Percentiles rank a stretch among this genome's conserved stretches.
Evolutionary conservation across 2,113 vertebrate species (phyloP).

Genomic region (Psittacula cyanocephala): DNA sequence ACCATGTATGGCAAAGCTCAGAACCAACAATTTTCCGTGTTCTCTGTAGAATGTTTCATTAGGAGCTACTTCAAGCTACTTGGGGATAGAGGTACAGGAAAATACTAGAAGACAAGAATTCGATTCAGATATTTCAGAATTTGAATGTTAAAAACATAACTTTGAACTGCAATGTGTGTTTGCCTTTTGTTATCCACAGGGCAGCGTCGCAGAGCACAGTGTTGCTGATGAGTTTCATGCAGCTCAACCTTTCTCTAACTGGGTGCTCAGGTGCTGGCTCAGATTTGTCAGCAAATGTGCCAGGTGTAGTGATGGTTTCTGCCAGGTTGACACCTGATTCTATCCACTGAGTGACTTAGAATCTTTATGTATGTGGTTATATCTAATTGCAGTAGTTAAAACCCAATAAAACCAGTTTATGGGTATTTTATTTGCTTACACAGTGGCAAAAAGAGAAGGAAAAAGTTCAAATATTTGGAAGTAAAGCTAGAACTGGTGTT

Average conservation of each 20-base stretch:
- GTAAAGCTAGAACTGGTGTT: not conserved
- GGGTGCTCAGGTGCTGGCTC: not conserved
- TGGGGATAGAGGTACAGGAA: not conserved
- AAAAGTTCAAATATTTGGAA: not conserved
- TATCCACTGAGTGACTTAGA: not conserved
- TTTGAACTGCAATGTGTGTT: not conserved
- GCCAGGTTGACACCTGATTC: not conserved
- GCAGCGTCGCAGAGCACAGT: not conserved
- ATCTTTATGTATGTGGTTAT: not conserved
- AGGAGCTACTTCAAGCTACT: not conserved
- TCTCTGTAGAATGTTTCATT: not conserved
- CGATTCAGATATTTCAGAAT: not conserved
- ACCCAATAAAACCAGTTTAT: not conserved
- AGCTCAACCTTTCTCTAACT: not conserved
- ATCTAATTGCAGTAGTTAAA: not conserved
- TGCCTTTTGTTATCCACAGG: not conserved
- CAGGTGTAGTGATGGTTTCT: fast-evolving
- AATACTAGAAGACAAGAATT: not conserved
- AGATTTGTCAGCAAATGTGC: not conserved
- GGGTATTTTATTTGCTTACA: not conserved
- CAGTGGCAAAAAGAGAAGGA: not conserved
- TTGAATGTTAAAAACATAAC: not conserved
- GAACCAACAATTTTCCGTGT: not conserved
- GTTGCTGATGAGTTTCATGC: not conserved
- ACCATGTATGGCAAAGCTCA: not conserved